Evolutionary conservation across 30 jellyfish, hydroid and myxozoan genomes (phyloP).

Genomic region (Aurelia sp.): DNA sequence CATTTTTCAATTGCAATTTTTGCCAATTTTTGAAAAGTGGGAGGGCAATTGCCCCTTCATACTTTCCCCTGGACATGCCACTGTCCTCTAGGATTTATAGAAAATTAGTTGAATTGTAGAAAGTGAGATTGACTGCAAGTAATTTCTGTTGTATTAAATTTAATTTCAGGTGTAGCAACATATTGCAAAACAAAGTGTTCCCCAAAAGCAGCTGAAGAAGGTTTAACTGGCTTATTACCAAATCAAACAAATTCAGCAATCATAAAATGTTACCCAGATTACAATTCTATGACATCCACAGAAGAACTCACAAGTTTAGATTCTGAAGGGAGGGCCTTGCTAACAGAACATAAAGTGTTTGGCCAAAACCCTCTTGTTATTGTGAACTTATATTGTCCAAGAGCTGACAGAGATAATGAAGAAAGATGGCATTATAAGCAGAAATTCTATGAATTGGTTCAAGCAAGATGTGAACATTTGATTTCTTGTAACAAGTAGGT

Average conservation of each 20-base stretch:
- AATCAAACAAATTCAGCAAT: constrained; percentile 6
- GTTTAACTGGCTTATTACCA: constrained; percentile 71
- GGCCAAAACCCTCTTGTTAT: constrained; percentile 54
- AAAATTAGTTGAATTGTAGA: too few relatives aligned
- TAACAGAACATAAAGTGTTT: constrained; percentile 73
- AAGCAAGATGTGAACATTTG: constrained; percentile 71
- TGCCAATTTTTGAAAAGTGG: too few relatives aligned
- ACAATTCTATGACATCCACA: neutral
- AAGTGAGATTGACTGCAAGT: too few relatives aligned
- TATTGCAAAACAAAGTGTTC: constrained; percentile 67
- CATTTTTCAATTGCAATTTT: too few relatives aligned
- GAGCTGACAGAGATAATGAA: constrained; percentile 83
- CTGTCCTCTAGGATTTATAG: too few relatives aligned
- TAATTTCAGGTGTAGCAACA: constrained; percentile 84
- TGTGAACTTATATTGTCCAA: constrained; percentile 89
- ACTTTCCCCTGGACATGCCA: too few relatives aligned
- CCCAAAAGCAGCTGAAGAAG: constrained; percentile 91
- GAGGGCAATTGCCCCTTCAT: too few relatives aligned
- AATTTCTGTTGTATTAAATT: neutral
- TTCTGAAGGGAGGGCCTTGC: constrained; percentile 83
- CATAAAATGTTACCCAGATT: constrained; percentile 16
- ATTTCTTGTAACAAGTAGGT: constrained; percentile 64
- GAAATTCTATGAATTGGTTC: constrained; percentile 74
- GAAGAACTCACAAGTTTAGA: constrained; percentile 57
- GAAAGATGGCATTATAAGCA: constrained; percentile 84